A percentile compares a stretch with the other conserved stretches of the same genome.
Evolutionary conservation across 2,797 vertebrate species (phyloP).

Genomic region (Emydoidea blandingii): DNA sequence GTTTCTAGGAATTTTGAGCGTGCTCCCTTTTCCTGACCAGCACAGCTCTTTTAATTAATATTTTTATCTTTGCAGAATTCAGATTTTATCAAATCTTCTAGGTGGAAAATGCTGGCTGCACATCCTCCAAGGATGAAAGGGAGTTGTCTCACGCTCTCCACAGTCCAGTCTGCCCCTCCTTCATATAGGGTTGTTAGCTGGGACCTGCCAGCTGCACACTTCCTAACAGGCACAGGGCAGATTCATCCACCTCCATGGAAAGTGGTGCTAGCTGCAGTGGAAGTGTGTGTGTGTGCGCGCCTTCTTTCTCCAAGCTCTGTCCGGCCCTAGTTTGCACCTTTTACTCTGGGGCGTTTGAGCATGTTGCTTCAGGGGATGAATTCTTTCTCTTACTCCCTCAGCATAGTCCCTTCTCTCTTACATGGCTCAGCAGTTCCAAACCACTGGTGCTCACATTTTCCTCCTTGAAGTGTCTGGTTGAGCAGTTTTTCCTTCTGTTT

Average conservation of each 20-base stretch:
- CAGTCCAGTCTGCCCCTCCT: neutral
- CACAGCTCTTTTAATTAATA: neutral
- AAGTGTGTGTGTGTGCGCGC: rapidly evolving
- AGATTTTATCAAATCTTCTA: neutral
- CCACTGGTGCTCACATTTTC: neutral
- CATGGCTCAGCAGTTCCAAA: neutral
- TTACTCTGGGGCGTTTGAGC: neutral
- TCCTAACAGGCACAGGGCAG: neutral
- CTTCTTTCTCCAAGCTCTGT: neutral
- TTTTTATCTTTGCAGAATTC: neutral
- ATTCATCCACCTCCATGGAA: neutral
- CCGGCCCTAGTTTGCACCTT: neutral
- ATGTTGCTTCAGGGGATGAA: neutral
- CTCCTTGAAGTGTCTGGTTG: neutral
- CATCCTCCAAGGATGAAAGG: neutral
- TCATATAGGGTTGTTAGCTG: neutral
- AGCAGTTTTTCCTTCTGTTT: neutral
- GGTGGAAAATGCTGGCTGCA: neutral
- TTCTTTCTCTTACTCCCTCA: neutral
- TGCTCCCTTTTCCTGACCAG: too few species aligned
- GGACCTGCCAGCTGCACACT: neutral
- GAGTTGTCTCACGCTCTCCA: neutral
- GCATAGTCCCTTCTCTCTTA: neutral
- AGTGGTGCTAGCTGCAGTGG: neutral
- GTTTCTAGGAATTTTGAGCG: too few species aligned